These are phyloP conservation scores for Goniozus legneri DNA, from an alignment of 1,140 invertebrate species.

Conservation along the genomic window DNA sequence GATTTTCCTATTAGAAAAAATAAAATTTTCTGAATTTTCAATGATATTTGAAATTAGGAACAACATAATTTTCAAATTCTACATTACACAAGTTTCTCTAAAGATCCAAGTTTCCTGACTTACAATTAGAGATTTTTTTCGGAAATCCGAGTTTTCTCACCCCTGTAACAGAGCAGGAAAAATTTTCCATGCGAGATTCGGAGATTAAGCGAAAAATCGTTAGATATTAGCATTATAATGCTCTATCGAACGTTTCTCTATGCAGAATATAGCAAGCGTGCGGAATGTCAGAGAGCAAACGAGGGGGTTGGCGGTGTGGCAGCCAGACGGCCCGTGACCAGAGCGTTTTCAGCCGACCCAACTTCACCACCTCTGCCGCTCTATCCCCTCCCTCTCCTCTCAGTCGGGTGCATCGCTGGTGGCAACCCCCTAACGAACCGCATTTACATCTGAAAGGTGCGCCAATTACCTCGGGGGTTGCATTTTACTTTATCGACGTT, in stretches of 20 bases:
- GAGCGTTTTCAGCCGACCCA: neutral
- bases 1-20: too few relatives aligned
- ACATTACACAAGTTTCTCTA: too few relatives aligned
- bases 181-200: too few relatives aligned
- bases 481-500: slow-evolving; percentile 40
- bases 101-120: too few relatives aligned
- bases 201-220: neutral
- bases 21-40: too few relatives aligned
- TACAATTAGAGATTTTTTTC: too few relatives aligned
- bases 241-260: neutral
- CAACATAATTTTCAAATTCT: too few relatives aligned
- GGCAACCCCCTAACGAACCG: slow-evolving; percentile 41
- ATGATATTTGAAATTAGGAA: too few relatives aligned
- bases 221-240: neutral
- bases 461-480: slow-evolving; percentile 38
- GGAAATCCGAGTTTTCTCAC: too few relatives aligned
- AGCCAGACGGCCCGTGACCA: neutral
- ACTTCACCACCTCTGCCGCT: slow-evolving; percentile 9
- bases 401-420: slow-evolving; percentile 26
- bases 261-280: neutral
- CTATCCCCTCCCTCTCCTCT: slow-evolving; percentile 10
- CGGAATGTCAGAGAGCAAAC: neutral
- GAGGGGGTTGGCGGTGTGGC: neutral
- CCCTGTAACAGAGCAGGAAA: too few relatives aligned
- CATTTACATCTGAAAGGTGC: slow-evolving; percentile 48